Evolutionary conservation across 2,797 vertebrate species (phyloP), one percentile per base, ranked within the genome.

Genomic region (Odontamblyopus lacepedii): DNA sequence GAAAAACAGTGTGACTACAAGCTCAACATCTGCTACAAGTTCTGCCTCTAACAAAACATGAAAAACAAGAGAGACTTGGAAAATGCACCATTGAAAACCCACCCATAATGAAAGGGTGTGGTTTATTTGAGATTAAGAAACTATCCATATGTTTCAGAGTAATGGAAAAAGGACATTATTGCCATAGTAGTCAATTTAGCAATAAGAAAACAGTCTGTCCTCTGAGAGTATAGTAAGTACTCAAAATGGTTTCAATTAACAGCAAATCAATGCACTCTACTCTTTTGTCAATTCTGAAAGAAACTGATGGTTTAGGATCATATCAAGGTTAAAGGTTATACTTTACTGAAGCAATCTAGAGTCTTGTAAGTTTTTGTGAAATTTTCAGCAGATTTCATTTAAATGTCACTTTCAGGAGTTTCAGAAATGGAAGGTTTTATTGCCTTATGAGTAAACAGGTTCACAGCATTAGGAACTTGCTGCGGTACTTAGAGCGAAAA

Each of bases 1-100:
- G 64, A 77, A 74, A 71, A 51, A 32, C 19, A 44, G 67, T 30
- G 51, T 64, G 50, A 55, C 29, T 32, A 44, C 38, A 26, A 65
- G 65, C 44, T 19, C 50, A 60, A 59, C 67, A 69, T 69, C 23
- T 69, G 55, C 35, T 27, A 9, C 6, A n/a, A 23, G 51, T 30
- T 27, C 48, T 13, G 23, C 23, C 27, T 23, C 63, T 23, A n/a
- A 44, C n/a, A 3, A 29, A 48, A 29, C 35, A 75, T 68, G 62
- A 50, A 26, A 64, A 29, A 9, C 13, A 60, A 27, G 12, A 60
- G 27, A 60, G 6, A 18, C 13, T 2, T 60, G 27, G 57, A 27
- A 29, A 12, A 2, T 57, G n/a, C 12, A 5, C 13, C 15, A 15
- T 13, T 57, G 55, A 11, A 56, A 56, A 5, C 9, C 26, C 7